phyloP scores from a whole-genome alignment of 1,140 invertebrate genomes.

The Zaprionus kolodkinae region DNA sequence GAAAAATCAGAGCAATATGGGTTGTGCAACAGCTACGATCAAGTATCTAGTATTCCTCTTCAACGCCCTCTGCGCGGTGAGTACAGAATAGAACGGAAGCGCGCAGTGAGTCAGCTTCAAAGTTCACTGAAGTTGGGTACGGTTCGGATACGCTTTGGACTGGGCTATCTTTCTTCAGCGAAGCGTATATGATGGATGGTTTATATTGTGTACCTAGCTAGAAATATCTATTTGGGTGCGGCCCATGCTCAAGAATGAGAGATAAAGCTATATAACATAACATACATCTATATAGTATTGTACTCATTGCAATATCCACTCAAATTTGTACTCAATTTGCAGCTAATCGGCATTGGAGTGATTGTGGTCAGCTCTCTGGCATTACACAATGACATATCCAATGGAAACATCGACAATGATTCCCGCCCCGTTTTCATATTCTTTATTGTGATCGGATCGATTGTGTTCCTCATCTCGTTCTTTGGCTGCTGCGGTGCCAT shows the following conservation, averaged over 20 bases:
- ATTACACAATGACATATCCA: conserved; percentile 28
- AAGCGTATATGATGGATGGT: conserved; percentile 34
- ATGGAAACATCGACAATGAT: conserved; percentile 17
- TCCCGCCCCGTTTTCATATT: conserved; percentile 58
- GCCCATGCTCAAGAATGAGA: neutral
- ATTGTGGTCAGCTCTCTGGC: conserved; percentile 55
- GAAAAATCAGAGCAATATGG: conserved; percentile 44
- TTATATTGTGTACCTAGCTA: neutral
- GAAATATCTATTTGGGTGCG: conserved; percentile 13
- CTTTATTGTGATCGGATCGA: conserved; percentile 80
- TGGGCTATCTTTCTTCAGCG: conserved; percentile 7
- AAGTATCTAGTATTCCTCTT: conserved; percentile 69
- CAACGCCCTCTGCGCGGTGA: conserved; percentile 67
- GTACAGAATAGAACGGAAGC: conserved; percentile 28
- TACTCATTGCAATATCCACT: neutral
- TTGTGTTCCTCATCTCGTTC: conserved; percentile 85
- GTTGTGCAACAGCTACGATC: conserved; percentile 65
- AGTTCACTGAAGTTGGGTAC: conserved; percentile 23
- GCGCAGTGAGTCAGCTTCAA: conserved; percentile 30
- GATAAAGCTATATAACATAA: neutral
- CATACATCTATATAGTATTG: neutral
- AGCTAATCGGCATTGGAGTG: conserved; percentile 63
- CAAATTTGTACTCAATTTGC: conserved; percentile 11
- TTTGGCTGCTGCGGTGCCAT: conserved; percentile 93
- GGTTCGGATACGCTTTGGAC: neutral